Conservation (phyloP, 2,113 vertebrate species). For the Apistogramma diplotaenia region DNA sequence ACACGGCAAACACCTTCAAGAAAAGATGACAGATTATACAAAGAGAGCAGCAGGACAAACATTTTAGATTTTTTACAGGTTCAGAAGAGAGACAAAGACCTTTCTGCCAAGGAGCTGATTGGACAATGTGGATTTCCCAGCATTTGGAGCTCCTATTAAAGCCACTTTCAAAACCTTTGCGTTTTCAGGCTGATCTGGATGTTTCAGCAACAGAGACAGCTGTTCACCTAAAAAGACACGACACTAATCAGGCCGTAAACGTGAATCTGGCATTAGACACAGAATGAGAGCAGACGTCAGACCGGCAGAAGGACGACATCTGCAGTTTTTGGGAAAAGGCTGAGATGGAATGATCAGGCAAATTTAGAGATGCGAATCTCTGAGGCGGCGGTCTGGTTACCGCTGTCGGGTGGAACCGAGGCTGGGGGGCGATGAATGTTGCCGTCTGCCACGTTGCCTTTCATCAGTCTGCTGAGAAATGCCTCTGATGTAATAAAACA, state of each 20-base stretch:
- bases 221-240: slow-evolving; percentile 77
- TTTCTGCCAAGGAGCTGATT: slow-evolving; percentile 93
- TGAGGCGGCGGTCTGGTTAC: slow-evolving; percentile 55
- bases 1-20: slow-evolving; percentile 90
- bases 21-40: slow-evolving; percentile 1
- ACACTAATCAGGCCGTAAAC: neutral
- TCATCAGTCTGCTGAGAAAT: slow-evolving; percentile 67
- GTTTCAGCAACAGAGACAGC: slow-evolving; percentile 67
- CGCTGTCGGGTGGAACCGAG: slow-evolving; percentile 62
- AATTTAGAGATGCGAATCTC: slow-evolving; percentile 20
- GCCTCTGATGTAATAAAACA: slow-evolving; percentile 69
- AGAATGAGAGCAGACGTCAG: neutral
- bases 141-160: slow-evolving; percentile 90
- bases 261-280: neutral
- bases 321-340: neutral
- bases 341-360: neutral
- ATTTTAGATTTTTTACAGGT: neutral
- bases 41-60: neutral
- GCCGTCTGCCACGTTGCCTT: slow-evolving; percentile 54
- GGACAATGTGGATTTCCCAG: slow-evolving; percentile 92
- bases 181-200: slow-evolving; percentile 85
- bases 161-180: slow-evolving; percentile 85
- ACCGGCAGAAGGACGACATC: neutral
- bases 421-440: slow-evolving; percentile 37
- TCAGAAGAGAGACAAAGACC: slow-evolving; percentile 64